These are phyloP conservation scores for Scophthalmus maximus DNA, from an alignment of 2,113 vertebrate species.

Conservation along the genomic window DNA sequence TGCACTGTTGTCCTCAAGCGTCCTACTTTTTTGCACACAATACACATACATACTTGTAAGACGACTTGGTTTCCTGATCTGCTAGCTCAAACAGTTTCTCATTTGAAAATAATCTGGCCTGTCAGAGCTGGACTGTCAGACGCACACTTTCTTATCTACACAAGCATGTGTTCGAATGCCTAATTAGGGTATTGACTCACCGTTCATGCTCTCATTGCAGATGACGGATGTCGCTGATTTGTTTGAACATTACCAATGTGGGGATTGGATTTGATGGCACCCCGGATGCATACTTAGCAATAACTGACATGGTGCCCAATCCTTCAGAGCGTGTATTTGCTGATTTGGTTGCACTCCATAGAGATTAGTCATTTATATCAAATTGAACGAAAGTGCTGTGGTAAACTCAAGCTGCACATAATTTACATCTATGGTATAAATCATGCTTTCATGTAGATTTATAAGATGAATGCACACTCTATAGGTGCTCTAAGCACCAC, in stretches of 20 bases:
- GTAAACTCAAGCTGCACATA: slow-evolving; percentile 15
- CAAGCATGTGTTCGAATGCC: slow-evolving; percentile 58
- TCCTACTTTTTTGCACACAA: slow-evolving; percentile 35
- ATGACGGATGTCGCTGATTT: slow-evolving; percentile 63
- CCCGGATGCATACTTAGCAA: slow-evolving; percentile 61
- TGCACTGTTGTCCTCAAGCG: slow-evolving; percentile 7
- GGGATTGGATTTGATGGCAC: slow-evolving; percentile 70
- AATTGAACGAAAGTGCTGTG: slow-evolving; percentile 21
- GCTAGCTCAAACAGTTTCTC: slow-evolving; percentile 20
- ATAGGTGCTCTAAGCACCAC: neutral
- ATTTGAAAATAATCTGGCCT: slow-evolving; percentile 53
- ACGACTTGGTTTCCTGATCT: slow-evolving; percentile 23
- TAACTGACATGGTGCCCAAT: slow-evolving; percentile 59
- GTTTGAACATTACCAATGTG: slow-evolving; percentile 48
- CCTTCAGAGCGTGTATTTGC: slow-evolving; percentile 47
- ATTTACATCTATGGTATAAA: slow-evolving; percentile 7
- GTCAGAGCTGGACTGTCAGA: slow-evolving; percentile 45
- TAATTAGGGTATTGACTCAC: slow-evolving; percentile 61
- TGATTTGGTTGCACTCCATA: slow-evolving; percentile 52
- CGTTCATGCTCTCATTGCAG: slow-evolving; percentile 44
- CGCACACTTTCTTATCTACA: slow-evolving; percentile 53
- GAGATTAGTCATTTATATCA: slow-evolving; percentile 46
- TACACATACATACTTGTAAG: slow-evolving; percentile 10
- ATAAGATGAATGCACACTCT: neutral
- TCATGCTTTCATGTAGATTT: neutral